Evolutionary conservation across 2,888 invertebrate genomes (phyloP).

Genomic region (Girardia tigrina): DNA sequence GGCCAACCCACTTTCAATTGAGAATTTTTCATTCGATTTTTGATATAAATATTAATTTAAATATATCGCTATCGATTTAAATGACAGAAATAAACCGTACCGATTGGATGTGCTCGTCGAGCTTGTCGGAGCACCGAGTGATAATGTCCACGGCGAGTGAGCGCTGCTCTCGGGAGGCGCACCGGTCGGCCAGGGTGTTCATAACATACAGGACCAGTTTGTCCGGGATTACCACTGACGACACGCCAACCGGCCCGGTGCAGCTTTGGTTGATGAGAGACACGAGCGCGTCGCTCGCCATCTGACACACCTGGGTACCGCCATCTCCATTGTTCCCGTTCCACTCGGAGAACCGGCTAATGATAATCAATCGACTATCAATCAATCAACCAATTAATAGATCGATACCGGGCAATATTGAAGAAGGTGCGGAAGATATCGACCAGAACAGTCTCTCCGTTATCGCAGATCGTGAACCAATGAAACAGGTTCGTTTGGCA

Average conservation of each 20-base stretch:
- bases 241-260: no score
- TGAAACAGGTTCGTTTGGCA: conserved; percentile 24
- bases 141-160: conserved; percentile 76
- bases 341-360: not conserved
- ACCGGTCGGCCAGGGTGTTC: not conserved
- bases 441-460: not conserved
- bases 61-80: no score
- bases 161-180: not conserved
- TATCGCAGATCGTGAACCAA: not conserved
- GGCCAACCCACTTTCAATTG: no score
- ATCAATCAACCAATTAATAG: not conserved
- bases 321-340: not conserved
- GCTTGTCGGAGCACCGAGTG: conserved; percentile 72
- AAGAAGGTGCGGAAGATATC: conserved; percentile 2
- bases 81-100: no score
- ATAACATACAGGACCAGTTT: not conserved
- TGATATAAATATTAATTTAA: no score
- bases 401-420: conserved; percentile 15
- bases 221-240: not conserved
- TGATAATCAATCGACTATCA: not conserved
- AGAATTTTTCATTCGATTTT: no score
- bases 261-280: not conserved
- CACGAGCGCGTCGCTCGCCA: not conserved
- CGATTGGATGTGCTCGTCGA: conserved; percentile 83
- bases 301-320: no score